A percentile compares a stretch with the other conserved stretches of the same genome.
Evolutionary conservation across 1,140 invertebrate genomes (phyloP).

Genomic region (Sycophila sp.): DNA sequence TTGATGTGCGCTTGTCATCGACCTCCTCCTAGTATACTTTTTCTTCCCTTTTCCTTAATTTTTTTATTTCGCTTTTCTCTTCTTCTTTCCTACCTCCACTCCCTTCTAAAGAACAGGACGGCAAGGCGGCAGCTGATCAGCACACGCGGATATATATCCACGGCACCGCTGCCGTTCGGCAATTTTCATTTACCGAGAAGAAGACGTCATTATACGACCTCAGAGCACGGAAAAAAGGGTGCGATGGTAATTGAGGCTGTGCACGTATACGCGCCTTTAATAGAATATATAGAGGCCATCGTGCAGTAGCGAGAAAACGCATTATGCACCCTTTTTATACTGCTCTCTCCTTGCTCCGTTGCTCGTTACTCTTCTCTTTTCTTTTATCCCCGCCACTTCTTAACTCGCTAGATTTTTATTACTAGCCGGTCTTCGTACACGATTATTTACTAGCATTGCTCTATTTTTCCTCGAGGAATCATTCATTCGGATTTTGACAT

Average conservation of each 20-base stretch:
- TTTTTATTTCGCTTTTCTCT: neutral
- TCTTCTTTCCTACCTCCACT: neutral
- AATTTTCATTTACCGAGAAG: slow-evolving; percentile 40
- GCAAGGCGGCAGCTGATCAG: neutral
- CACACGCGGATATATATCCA: neutral
- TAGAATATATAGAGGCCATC: neutral
- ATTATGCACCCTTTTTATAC: slow-evolving; percentile 20
- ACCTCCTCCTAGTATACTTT: too few relatives aligned
- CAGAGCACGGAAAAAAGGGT: slow-evolving; percentile 14
- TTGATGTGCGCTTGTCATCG: slow-evolving; percentile 22
- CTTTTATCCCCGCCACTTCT: slow-evolving; percentile 5
- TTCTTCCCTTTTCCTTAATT: too few relatives aligned
- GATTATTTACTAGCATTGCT: neutral
- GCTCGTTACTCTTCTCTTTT: neutral
- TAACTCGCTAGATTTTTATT: neutral
- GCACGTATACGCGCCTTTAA: neutral
- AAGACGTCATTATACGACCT: slow-evolving; percentile 35
- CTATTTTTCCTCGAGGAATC: neutral
- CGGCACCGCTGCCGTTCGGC: slow-evolving; percentile 16
- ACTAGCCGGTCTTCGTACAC: neutral
- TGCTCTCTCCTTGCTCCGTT: neutral
- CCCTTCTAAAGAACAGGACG: neutral
- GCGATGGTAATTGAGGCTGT: slow-evolving; percentile 32
- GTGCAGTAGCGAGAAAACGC: slow-evolving; percentile 32
- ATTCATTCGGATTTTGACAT: too few relatives aligned